Percentiles rank a stretch among this genome's conserved stretches.
These are phyloP conservation scores for Apis mellifera DNA, from an alignment of 1,140 invertebrate species.

Conservation along the genomic window DNA sequence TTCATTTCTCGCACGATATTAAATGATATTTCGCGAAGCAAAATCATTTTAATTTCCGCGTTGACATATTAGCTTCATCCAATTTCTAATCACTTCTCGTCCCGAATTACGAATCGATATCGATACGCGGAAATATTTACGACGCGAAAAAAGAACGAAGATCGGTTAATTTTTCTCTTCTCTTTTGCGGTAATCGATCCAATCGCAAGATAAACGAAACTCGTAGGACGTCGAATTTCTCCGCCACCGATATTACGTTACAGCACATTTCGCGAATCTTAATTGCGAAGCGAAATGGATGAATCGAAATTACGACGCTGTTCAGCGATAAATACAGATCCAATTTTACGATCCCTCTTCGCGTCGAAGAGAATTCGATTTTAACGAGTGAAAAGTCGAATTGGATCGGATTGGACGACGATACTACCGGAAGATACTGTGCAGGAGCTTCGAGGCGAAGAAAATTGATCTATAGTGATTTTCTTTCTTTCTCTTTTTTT, in stretches of 20 bases:
- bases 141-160: neutral
- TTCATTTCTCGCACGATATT: too few species aligned
- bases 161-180: neutral
- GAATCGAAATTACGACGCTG: slow-evolving; percentile 6
- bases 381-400: neutral
- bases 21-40: neutral
- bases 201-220: slow-evolving; percentile 17
- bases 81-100: neutral
- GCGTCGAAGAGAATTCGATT: neutral
- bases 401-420: too few species aligned
- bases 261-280: slow-evolving; percentile 13
- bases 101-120: neutral
- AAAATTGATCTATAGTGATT: too few species aligned
- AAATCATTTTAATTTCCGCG: neutral
- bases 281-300: slow-evolving; percentile 7
- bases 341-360: slow-evolving; percentile 1
- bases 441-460: too few species aligned
- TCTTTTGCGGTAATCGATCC: neutral
- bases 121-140: neutral
- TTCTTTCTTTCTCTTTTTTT: too few species aligned
- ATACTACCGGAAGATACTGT: too few species aligned
- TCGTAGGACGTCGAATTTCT: slow-evolving; percentile 27
- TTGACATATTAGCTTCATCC: neutral
- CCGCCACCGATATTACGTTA: slow-evolving; percentile 4
- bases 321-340: slow-evolving; percentile 9